phyloP scores from a whole-genome alignment of 2,888 invertebrate genomes.

The Augochlorella aurata region DNA sequence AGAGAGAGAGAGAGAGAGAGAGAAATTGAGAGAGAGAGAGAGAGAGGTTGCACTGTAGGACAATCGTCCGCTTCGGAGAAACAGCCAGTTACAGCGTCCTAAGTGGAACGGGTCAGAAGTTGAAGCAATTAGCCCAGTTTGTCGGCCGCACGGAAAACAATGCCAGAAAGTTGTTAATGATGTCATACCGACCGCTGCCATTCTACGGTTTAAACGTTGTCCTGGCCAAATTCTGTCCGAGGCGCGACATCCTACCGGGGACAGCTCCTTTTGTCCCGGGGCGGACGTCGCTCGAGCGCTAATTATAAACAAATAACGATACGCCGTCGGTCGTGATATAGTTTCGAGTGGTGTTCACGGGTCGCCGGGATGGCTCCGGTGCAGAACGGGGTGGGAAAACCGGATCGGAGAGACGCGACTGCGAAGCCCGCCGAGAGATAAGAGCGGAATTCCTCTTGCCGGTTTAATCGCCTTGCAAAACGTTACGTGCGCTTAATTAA shows the following conservation, averaged over 20 bases:
- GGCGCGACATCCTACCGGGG: background rate
- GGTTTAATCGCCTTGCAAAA: slow-evolving; percentile 63
- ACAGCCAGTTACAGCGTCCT: slow-evolving; percentile 66
- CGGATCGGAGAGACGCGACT: background rate
- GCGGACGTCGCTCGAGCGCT: slow-evolving; percentile 41
- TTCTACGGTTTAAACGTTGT: slow-evolving; percentile 70
- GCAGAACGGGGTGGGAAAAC: background rate
- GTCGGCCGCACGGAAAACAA: slow-evolving; percentile 74
- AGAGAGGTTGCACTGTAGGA: slow-evolving; percentile 24
- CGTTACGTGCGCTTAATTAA: slow-evolving; percentile 63
- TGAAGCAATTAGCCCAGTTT: slow-evolving; percentile 78
- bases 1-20: background rate
- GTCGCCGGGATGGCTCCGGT: background rate
- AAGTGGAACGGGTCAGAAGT: slow-evolving; percentile 73
- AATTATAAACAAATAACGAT: slow-evolving; percentile 72
- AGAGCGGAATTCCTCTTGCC: slow-evolving; percentile 55
- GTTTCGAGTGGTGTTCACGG: slow-evolving; percentile 32
- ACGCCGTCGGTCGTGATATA: slow-evolving; percentile 36
- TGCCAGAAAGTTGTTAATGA: slow-evolving; percentile 77
- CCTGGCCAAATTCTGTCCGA: slow-evolving; percentile 59
- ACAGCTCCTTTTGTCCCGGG: slow-evolving; percentile 35
- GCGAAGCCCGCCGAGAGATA: slow-evolving; percentile 39
- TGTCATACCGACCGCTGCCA: slow-evolving; percentile 69
- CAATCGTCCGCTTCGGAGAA: slow-evolving; percentile 60
- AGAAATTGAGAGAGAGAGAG: no score